A percentile compares a stretch with the other conserved stretches of the same genome.
phyloP scores from a whole-genome alignment of 2,797 vertebrate species.

The Sciaenops ocellatus region DNA sequence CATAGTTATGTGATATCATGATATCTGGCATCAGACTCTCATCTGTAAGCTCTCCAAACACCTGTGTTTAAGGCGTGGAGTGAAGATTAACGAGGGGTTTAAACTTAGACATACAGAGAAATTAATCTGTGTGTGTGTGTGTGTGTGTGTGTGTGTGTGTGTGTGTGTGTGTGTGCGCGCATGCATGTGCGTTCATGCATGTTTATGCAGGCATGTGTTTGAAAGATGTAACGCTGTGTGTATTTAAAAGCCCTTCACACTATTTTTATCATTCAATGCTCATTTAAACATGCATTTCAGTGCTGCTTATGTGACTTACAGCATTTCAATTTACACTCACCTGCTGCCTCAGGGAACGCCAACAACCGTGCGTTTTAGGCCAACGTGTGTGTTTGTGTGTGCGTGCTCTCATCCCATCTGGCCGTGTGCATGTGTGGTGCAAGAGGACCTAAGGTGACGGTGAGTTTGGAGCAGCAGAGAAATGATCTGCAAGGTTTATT shows the following conservation, averaged over 20 bases:
- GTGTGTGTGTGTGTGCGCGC: constrained; percentile 12
- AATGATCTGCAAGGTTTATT: constrained; percentile 82
- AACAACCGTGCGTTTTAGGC: constrained; percentile 19
- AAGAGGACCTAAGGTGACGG: constrained; percentile 74
- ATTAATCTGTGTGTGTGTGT: constrained; percentile 50
- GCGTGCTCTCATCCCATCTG: constrained; percentile 41
- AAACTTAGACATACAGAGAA: constrained; percentile 60
- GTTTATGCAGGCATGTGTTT: constrained; percentile 31
- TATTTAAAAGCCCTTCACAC: constrained; percentile 52
- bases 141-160: constrained; percentile 12
- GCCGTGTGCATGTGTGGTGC: constrained; percentile 64
- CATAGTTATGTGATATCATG: constrained; percentile 66
- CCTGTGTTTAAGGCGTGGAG: constrained; percentile 82
- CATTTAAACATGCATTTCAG: constrained; percentile 60
- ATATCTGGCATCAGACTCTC: constrained; percentile 66
- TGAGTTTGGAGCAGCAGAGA: constrained; percentile 78
- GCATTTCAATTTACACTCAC: constrained; percentile 63
- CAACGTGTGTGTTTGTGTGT: constrained; percentile 33
- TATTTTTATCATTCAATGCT: constrained; percentile 63
- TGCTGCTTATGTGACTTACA: constrained; percentile 19
- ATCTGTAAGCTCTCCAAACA: constrained; percentile 74
- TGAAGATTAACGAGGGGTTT: constrained; percentile 75
- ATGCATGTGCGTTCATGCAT: constrained; percentile 11
- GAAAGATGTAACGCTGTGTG: constrained; percentile 47
- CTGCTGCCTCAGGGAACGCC: constrained; percentile 58